Base-by-base conservation (phyloP, 2,797 vertebrate genomes). In the Erethizon dorsatum region DNA sequence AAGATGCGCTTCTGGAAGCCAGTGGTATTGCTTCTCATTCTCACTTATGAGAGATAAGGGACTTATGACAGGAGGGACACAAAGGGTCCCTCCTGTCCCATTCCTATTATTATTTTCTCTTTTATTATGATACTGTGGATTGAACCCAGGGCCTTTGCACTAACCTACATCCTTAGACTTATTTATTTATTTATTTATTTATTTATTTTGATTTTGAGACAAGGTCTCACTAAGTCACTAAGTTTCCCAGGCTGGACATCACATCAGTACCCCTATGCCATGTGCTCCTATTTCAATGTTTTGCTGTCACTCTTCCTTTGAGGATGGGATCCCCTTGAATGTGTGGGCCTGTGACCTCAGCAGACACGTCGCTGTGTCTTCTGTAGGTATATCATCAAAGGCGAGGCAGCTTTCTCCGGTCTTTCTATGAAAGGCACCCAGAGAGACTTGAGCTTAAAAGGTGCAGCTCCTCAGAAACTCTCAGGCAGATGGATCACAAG, bases 11-110 rank as follows among this genome's bases (percentile, higher is more conserved):
- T 37, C 37, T 97, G 0, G 8, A 86, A 96, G 33, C 56, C 73
- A 7, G 88, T 50, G 50, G 2, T 52, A 57, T 91, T 97, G 94
- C 93, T 37, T 93, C 88, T 95, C 67, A 85, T 95, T 97, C 97
- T 75, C 67, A 73, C 69, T 94, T 94, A 84, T 73, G 67, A 59
- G 9, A 59, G 37, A 94, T 83, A 41, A 41, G 37, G 37, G 37
- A 41, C 37, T 41, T 41, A 41, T 41, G 37, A 41, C 37, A 41
- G 37, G 37, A 41, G 37, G 37, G 37, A 41, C 61, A 15, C 75
- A 90, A 61, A 18, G 20, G 0, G 10, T 75, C 31, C n/a, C 56
- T 18, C 90, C 71, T 87, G 59, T 88, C 59, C 41, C 92, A 89
- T 97, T 89, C 69, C 90, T 83, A 67, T 96, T 26, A 82, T 56